Percentiles rank a stretch among this genome's conserved stretches.
These are phyloP conservation scores for Gymnocephalus cernua DNA, from an alignment of 2,113 vertebrate species.

Conservation along the genomic window DNA sequence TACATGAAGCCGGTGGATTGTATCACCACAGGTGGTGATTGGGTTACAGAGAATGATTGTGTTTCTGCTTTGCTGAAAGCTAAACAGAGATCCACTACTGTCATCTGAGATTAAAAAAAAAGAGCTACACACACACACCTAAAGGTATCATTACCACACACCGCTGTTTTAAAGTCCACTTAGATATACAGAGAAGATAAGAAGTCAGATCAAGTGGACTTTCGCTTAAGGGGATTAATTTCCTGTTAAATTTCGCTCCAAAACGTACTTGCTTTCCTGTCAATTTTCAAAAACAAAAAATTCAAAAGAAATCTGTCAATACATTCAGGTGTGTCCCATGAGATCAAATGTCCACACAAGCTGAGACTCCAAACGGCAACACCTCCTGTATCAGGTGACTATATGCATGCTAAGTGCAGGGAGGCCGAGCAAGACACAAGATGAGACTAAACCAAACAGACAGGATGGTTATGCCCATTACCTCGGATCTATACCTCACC, in stretches of 20 bases:
- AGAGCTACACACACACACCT: neutral
- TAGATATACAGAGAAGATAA: neutral
- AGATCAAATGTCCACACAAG: constrained; percentile 26
- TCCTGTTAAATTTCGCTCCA: neutral
- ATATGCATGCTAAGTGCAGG: constrained; percentile 1
- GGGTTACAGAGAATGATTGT: constrained; percentile 56
- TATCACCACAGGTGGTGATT: constrained; percentile 37
- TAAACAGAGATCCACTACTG: constrained; percentile 14
- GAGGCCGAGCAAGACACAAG: constrained; percentile 6
- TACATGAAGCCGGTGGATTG: constrained; percentile 46
- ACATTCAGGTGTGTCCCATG: neutral
- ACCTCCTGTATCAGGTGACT: constrained; percentile 40
- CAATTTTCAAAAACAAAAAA: too few relatives aligned
- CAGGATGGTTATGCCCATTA: constrained; percentile 12
- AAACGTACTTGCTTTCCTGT: neutral
- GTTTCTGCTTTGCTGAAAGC: constrained; percentile 13
- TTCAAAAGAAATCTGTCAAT: too few relatives aligned
- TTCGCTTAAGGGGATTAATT: neutral
- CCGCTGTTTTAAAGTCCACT: neutral
- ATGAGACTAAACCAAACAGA: constrained; percentile 34
- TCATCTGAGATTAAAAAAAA: constrained; percentile 44
- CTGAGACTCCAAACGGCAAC: constrained; percentile 11
- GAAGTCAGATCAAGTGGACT: neutral
- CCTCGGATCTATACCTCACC: constrained; percentile 38
- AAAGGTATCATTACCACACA: constrained; percentile 9